Conservation (phyloP, 1,140 invertebrate species). For the Rhagoletis zephyria region DNA sequence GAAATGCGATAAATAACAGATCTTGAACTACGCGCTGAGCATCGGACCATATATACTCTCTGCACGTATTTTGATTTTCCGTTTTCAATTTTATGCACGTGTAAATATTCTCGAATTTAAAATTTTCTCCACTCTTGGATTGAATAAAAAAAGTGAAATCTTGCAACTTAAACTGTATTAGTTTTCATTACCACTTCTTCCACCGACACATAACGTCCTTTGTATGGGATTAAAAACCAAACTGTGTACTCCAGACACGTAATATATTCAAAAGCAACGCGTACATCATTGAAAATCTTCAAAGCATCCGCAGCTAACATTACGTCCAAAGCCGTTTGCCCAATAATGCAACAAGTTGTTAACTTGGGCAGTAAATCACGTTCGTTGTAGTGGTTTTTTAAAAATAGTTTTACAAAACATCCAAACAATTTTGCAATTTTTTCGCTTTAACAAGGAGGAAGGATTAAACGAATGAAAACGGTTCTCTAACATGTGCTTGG, state of each 20-base stretch:
- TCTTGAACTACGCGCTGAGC: constrained; percentile 15
- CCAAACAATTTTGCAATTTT: constrained; percentile 30
- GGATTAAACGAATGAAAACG: not conserved
- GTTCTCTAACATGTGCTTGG: not conserved
- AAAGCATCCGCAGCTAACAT: not conserved
- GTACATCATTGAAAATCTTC: constrained; percentile 36
- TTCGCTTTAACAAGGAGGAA: not conserved
- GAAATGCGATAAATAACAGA: constrained; percentile 45
- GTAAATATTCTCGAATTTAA: not conserved
- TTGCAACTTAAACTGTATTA: not conserved
- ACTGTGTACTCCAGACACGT: constrained; percentile 42
- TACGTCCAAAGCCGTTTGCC: constrained; percentile 2
- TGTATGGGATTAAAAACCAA: constrained; percentile 51
- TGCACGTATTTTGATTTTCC: not conserved
- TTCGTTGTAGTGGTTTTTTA: constrained; percentile 18
- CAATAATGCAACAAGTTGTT: not conserved
- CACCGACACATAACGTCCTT: constrained; percentile 27
- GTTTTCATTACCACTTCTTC: constrained; percentile 39
- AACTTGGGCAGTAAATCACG: constrained; percentile 29
- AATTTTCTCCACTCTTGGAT: not conserved
- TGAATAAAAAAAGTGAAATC: not conserved
- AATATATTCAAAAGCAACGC: constrained; percentile 46
- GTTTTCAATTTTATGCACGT: constrained; percentile 17
- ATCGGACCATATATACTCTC: constrained; percentile 28
- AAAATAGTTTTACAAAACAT: constrained; percentile 36